Conservation (phyloP, 2,113 vertebrate genomes). For the Mohoua ochrocephala region DNA sequence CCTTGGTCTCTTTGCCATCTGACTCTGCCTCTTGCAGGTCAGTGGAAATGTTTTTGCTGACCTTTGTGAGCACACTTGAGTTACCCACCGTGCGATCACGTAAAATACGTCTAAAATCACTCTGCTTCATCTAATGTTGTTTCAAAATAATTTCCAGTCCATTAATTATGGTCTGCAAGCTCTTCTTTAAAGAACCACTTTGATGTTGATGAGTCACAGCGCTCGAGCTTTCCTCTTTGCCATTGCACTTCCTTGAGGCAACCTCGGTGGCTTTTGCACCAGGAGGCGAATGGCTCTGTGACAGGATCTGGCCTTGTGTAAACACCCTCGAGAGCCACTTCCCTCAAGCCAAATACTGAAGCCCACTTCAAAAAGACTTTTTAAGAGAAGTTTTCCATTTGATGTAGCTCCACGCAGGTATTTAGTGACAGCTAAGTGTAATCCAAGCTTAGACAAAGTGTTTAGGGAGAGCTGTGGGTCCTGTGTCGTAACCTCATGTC, state of each 20-base stretch:
- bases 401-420: neutral
- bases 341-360: neutral
- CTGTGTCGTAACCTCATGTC: neutral
- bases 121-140: neutral
- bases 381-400: neutral
- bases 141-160: slow-evolving; percentile 5
- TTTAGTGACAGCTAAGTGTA: neutral
- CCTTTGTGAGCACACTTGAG: neutral
- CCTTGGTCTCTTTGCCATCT: neutral
- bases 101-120: neutral
- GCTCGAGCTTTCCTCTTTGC: neutral
- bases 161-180: neutral
- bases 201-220: neutral
- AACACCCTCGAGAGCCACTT: neutral
- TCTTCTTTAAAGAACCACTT: neutral
- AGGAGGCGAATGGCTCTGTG: neutral
- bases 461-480: neutral
- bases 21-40: neutral
- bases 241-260: neutral
- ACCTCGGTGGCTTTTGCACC: neutral
- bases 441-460: neutral
- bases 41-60: neutral
- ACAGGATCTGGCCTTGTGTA: neutral
- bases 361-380: neutral
- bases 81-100: neutral